Conservation (phyloP, 2,888 invertebrate species). For the Noctua janthe region DNA sequence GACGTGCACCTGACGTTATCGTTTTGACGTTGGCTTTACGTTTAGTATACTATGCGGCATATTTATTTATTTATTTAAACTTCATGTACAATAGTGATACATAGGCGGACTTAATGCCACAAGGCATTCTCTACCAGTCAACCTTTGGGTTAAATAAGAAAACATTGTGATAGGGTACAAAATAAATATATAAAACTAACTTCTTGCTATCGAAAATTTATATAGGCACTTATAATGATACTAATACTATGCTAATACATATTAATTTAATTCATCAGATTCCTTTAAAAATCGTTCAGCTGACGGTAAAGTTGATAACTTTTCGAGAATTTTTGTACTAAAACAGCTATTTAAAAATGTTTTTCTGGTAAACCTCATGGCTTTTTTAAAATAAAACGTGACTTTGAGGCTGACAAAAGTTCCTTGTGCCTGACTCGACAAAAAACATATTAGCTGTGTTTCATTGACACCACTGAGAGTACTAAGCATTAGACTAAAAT, state of each 20-base stretch:
- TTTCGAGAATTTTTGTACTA: neutral
- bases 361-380: neutral
- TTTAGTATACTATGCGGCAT: constrained; percentile 25
- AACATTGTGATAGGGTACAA: no score
- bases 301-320: no score
- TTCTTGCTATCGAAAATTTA: no score
- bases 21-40: constrained; percentile 36
- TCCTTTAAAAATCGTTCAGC: neutral
- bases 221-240: no score
- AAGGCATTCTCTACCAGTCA: no score
- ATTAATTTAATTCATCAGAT: neutral
- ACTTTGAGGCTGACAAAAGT: neutral
- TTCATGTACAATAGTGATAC: no score
- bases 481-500: neutral
- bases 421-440: neutral
- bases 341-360: no score
- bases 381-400: neutral
- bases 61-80: no score
- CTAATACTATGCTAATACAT: no score
- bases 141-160: no score
- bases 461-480: neutral
- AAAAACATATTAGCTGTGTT: neutral
- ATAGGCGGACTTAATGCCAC: no score
- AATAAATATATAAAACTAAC: no score
- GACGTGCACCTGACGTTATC: constrained; percentile 34